Evolutionary conservation across 35 echinoderm and acorn worm species (phyloP).

Genomic region (Chiridota heheva): DNA sequence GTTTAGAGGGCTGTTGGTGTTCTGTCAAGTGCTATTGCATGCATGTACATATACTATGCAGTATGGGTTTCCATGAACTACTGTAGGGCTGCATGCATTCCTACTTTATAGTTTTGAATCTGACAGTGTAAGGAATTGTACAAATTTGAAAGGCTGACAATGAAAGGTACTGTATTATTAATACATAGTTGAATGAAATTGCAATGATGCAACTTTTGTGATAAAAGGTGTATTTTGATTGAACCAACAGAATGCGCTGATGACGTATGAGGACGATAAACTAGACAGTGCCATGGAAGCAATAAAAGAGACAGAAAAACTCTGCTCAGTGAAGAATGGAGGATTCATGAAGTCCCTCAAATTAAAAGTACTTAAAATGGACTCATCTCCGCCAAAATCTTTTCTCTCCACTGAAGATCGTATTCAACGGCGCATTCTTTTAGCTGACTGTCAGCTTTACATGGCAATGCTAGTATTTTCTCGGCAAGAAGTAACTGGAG

Average conservation of each 20-base stretch:
- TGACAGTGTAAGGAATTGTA: too few species aligned
- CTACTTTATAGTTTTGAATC: too few species aligned
- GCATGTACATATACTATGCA: too few species aligned
- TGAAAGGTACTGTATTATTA: too few species aligned
- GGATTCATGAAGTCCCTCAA: slow-evolving; percentile 78
- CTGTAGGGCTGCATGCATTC: too few species aligned
- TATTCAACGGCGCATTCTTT: slow-evolving; percentile 72
- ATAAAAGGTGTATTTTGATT: too few species aligned
- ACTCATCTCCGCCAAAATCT: background rate
- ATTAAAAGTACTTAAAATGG: slow-evolving; percentile 58
- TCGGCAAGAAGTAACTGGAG: slow-evolving; percentile 67
- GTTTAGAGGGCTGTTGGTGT: too few species aligned
- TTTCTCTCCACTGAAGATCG: slow-evolving; percentile 75
- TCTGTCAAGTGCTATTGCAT: too few species aligned
- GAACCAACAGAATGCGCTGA: slow-evolving; percentile 98
- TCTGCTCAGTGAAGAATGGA: slow-evolving; percentile 63
- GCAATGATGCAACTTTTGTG: too few species aligned
- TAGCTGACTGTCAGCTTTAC: slow-evolving; percentile 94
- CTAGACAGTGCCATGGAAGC: slow-evolving; percentile 74
- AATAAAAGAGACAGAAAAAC: slow-evolving; percentile 91
- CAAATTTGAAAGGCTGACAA: too few species aligned
- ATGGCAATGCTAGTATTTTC: slow-evolving; percentile 92
- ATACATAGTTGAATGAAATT: too few species aligned
- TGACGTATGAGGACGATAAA: slow-evolving; percentile 99
- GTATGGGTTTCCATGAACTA: too few species aligned